Base-by-base conservation (phyloP, 2,888 invertebrate species). In the Amitus sp. region DNA sequence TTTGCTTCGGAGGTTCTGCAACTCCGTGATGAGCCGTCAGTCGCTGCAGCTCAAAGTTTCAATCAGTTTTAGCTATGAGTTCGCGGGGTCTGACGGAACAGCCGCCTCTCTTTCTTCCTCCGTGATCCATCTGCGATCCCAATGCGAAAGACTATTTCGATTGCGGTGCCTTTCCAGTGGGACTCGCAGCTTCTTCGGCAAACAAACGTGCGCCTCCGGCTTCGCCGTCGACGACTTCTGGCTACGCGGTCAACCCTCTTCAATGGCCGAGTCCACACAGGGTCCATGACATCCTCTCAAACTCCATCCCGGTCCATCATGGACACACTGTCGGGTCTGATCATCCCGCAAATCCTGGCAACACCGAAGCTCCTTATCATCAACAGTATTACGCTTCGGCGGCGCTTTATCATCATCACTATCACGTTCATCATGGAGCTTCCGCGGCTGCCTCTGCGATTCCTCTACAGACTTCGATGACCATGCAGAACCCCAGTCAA, bases 171-270 rank as follows among this genome's bases (percentile, higher is more conserved):
- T 67, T 74, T 77, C 68, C 74, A 79, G 77, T 76, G 73, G 79
- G 76, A 48, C 68, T 74, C 37, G 60, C 58, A 15, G 48, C 62
- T 27, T 70, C 76, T 12, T 85, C 85, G 84, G 69, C 62, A 65
- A 50, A 6, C 30, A 77, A 76, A 69, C 65, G 76, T 49, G 74
- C 80, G 12, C 73, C 80, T 10, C 70, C 86, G 79, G 72, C 82
- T 54, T 81, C 83, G 15, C 77, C 83, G 30, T 80, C 82, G 34
- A 73, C 82, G 40, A 75, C 12, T 70, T 66, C 34, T 34, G 45
- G 57, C 17, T 83, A 82, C 65, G 84, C 85, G 74, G 83, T 85
- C 4, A 88, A 88, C 73, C 88, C 89, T 78, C 60, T 78, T 28
- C 78, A 82, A 40, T 82, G 82, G 82, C 82, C 82, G 3, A 80